A percentile compares a stretch with the other conserved stretches of the same genome.
Conservation (phyloP, 1,140 invertebrate species). For the Sipha flava region DNA sequence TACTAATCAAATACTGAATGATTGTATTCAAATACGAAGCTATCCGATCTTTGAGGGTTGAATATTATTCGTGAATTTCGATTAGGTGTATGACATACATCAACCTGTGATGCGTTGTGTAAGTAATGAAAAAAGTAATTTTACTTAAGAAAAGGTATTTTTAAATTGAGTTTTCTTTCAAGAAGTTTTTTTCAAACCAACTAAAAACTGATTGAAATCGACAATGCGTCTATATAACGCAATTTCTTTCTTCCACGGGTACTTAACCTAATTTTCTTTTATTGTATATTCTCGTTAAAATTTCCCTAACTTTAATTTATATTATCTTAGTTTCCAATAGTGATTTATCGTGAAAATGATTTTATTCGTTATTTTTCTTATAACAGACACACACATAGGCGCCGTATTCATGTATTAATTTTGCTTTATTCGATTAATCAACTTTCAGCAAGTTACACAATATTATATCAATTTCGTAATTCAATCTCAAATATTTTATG, state of each 20-base stretch:
- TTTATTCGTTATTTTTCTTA: background rate
- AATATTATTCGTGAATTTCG: background rate
- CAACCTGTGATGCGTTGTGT: background rate
- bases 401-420: background rate
- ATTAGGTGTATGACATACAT: background rate
- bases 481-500: background rate
- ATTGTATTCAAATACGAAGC: background rate
- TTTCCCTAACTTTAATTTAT: background rate
- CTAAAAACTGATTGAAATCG: background rate
- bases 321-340: background rate
- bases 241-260: background rate
- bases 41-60: background rate
- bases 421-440: background rate
- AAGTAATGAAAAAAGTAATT: background rate
- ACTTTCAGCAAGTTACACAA: background rate
- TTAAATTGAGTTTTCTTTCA: background rate
- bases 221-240: background rate
- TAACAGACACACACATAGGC: background rate
- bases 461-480: background rate
- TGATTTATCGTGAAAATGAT: background rate
- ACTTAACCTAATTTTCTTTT: slow-evolving; percentile 1
- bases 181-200: background rate
- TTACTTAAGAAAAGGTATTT: background rate
- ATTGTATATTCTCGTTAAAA: background rate
- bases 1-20: background rate